phyloP scores from a whole-genome alignment of 2,888 invertebrate genomes.

The Blera fallax region DNA sequence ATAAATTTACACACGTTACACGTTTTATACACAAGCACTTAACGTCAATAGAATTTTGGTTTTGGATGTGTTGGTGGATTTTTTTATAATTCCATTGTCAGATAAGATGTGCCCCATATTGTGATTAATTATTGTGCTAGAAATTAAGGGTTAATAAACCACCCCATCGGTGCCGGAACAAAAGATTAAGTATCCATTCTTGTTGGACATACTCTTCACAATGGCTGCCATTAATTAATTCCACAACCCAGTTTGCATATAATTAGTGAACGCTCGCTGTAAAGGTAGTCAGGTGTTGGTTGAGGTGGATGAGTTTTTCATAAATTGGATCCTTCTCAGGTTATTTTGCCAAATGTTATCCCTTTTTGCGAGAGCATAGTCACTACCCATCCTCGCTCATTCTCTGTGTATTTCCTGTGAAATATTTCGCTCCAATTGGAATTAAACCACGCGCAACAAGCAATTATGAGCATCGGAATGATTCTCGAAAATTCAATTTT shows the following conservation, averaged over 20 bases:
- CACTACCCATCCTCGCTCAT: neutral
- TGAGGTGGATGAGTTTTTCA: constrained; percentile 31
- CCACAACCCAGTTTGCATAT: constrained; percentile 43
- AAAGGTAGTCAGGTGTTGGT: constrained; percentile 47
- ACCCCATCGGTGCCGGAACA: constrained; percentile 13
- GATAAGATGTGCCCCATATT: constrained; percentile 29
- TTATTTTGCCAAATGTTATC: constrained; percentile 43
- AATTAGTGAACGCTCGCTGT: constrained; percentile 44
- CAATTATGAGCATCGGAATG: constrained; percentile 65
- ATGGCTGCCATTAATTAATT: constrained; percentile 64
- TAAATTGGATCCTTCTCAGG: constrained; percentile 27
- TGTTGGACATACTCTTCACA: constrained; percentile 54
- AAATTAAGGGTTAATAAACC: constrained; percentile 53
- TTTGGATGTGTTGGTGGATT: neutral
- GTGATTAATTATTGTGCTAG: constrained; percentile 56
- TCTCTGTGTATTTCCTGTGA: neutral
- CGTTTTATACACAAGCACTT: neutral
- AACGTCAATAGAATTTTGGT: neutral
- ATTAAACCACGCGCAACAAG: constrained; percentile 61
- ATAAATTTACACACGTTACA: too few relatives aligned
- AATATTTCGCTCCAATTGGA: constrained; percentile 39
- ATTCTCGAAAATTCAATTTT: constrained; percentile 58
- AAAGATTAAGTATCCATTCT: constrained; percentile 53
- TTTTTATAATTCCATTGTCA: constrained; percentile 2
- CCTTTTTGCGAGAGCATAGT: neutral